Evolutionary conservation across 1,140 invertebrate species (phyloP), one percentile per base, ranked within the genome.

Genomic region (Brachionus rubens): DNA sequence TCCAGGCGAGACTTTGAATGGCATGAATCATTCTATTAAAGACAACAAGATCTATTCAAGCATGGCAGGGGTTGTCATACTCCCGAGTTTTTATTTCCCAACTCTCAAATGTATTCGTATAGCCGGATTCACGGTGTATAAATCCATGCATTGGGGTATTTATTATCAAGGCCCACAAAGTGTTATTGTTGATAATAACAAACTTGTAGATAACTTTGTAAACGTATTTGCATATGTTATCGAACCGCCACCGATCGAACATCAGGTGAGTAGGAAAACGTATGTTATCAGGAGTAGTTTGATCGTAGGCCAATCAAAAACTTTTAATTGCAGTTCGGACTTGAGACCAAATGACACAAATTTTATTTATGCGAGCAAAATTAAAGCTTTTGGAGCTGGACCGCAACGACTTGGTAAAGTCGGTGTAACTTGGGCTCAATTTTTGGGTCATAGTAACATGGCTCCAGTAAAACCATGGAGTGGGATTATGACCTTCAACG

Each of bases 381-480:
- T 72, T 9, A 9, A 21, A 10, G 12, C 68, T 14, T 72, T 50
- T 50, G 33, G 46, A 1, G 43, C 68, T 30, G 68, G 68, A 4
- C n/a, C 24, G n/a, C 28, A 0, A 72, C 5, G 68, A 72, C 36
- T 10, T 40, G 0, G 79, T 78, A 77, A 67, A 24, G 67, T 78
- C 14, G 78, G 56, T 30, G 1, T 83, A 26, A 50, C 43, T 4
- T 79, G 78, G 48, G 40, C 79, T 2, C 75, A 75, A 1, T 82
- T 81, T 56, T 78, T 76, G 7, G 65, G 70, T 19, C 79, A 77
- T 0, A 7, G 52, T 26, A 84, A 84, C 67, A 76, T 59, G 0
- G 80, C 79, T 10, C 81, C 82, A 0, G 59, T 70, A 1, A 81
- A 81, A 40, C 79, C 80, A 6, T 81, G 79, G 59, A 36, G 46